phyloP scores from a whole-genome alignment of 2,113 vertebrate genomes.

The Ptilonorhynchus violaceus region DNA sequence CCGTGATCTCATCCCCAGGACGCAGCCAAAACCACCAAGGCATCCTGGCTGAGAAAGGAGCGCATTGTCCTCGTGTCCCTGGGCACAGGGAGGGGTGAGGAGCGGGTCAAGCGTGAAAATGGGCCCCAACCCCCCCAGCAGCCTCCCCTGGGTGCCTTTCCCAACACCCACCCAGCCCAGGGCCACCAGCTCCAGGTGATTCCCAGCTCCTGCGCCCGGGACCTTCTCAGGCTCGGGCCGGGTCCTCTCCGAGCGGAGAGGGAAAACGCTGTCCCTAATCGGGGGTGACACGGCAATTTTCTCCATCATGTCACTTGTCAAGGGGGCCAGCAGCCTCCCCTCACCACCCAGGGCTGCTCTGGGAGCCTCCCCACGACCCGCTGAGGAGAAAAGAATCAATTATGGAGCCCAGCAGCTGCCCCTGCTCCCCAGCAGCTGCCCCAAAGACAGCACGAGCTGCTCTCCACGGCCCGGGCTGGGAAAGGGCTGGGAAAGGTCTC shows the following conservation, averaged over 20 bases:
- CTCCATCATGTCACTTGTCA: conserved; percentile 69
- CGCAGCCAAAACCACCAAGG: not conserved
- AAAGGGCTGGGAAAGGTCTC: not conserved
- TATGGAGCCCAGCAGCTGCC: not conserved
- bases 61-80: not conserved
- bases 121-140: not conserved
- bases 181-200: conserved; percentile 7
- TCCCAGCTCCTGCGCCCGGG: not conserved
- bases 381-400: not conserved
- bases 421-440: not conserved
- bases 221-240: not conserved
- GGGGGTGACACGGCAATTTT: conserved; percentile 31
- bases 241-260: not conserved
- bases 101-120: conserved; percentile 31
- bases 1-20: not conserved
- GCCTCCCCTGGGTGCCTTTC: not conserved
- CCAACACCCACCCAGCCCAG: not conserved
- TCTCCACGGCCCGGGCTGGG: not conserved
- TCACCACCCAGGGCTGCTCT: not conserved
- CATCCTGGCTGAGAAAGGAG: not conserved
- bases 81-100: not conserved
- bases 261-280: not conserved
- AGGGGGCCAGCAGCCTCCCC: not conserved
- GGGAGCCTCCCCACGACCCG: not conserved
- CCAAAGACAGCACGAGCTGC: not conserved